Conservation (phyloP, 2,113 vertebrate genomes). For the Pheucticus melanocephalus region DNA sequence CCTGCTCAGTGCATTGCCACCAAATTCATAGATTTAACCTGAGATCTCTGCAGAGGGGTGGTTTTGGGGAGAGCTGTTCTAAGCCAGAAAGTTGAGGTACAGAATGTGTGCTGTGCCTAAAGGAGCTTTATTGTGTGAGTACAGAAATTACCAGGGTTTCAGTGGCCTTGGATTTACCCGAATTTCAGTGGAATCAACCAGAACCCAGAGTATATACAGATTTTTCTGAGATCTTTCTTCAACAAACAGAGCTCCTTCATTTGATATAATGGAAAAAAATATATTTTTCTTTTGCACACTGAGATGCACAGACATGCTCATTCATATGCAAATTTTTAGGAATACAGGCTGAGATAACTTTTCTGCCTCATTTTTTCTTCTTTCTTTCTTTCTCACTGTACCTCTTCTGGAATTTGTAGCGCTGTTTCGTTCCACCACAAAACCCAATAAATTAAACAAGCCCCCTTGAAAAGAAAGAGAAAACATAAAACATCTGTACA, state of each 20-base stretch:
- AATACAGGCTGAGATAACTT: neutral
- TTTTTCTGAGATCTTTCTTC: neutral
- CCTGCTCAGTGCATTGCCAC: neutral
- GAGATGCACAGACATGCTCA: neutral
- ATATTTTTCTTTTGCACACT: neutral
- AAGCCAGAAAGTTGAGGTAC: neutral
- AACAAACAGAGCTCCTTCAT: neutral
- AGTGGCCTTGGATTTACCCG: neutral
- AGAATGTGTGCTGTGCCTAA: neutral
- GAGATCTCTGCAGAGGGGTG: neutral
- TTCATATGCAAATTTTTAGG: neutral
- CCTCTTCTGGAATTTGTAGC: neutral
- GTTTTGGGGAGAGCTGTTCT: neutral
- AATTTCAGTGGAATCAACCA: neutral
- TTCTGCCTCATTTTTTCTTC: neutral
- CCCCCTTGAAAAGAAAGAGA: neutral
- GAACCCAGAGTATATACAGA: neutral
- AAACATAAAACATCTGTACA: conserved; percentile 37
- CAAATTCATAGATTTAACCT: neutral
- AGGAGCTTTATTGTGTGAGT: neutral
- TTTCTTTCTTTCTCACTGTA: neutral
- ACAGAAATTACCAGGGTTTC: neutral
- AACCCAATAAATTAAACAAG: neutral
- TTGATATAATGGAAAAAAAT: neutral
- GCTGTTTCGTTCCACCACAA: conserved; percentile 6